Evolutionary conservation across 2,797 vertebrate genomes (phyloP).

Genomic region (Gallirallus australis): DNA sequence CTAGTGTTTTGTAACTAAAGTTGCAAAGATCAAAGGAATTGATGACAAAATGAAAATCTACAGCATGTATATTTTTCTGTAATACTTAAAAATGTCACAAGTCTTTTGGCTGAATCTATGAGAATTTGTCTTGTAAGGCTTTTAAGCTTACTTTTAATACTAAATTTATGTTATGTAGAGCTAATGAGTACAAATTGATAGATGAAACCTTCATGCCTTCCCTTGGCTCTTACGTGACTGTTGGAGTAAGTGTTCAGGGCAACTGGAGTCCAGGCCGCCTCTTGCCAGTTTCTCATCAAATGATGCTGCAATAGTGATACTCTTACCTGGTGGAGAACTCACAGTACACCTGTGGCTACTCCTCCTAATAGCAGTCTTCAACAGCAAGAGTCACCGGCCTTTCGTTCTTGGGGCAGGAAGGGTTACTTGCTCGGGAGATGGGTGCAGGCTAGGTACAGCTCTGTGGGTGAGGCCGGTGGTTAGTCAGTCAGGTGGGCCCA

Average conservation of each 20-base stretch:
- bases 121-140: neutral
- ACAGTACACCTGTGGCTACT: accelerated
- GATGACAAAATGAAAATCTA: neutral
- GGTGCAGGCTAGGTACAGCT: neutral
- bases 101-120: neutral
- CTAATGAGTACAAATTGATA: neutral
- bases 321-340: accelerated
- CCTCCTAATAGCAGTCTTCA: neutral
- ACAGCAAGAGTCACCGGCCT: accelerated
- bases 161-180: neutral
- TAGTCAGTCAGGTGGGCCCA: constrained; percentile 59
- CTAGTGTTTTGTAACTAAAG: neutral
- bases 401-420: neutral
- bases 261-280: neutral
- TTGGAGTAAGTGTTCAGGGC: no score
- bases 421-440: accelerated
- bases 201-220: neutral
- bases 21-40: neutral
- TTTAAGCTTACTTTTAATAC: neutral
- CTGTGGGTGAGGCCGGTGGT: neutral
- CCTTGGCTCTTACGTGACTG: accelerated
- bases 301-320: neutral
- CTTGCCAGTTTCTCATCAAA: neutral
- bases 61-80: neutral
- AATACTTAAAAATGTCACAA: neutral